Percentiles rank a stretch among this genome's conserved stretches.
These are phyloP conservation scores for Trissolcus japonicus DNA, from an alignment of 2,888 invertebrate genomes.

Conservation along the genomic window DNA sequence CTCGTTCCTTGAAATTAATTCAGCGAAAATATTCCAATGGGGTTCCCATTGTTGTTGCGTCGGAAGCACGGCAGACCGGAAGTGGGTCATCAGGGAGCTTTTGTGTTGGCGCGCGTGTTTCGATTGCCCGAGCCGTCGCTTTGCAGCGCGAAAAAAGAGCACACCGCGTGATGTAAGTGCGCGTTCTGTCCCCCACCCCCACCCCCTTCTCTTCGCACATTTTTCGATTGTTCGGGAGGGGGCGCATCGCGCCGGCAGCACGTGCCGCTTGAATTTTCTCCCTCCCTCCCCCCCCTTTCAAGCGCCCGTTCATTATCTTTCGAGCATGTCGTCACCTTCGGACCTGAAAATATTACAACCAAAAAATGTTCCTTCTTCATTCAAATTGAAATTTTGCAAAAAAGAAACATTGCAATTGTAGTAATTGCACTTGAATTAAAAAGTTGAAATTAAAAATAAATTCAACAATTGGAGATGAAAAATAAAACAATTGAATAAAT, in stretches of 20 bases:
- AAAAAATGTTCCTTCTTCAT: background rate
- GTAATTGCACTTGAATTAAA: too few species aligned
- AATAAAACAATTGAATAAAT: too few species aligned
- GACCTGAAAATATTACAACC: slow-evolving; percentile 27
- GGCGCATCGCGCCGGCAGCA: slow-evolving; percentile 37
- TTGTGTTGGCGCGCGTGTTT: slow-evolving; percentile 39
- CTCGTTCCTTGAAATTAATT: slow-evolving; percentile 41
- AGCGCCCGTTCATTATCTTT: slow-evolving; percentile 53
- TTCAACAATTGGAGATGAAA: too few species aligned
- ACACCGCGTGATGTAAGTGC: slow-evolving; percentile 29
- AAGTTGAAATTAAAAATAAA: too few species aligned
- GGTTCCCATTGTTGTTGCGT: slow-evolving; percentile 57
- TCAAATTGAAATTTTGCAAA: too few species aligned
- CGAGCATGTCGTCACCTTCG: slow-evolving; percentile 52
- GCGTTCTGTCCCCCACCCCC: slow-evolving; percentile 28
- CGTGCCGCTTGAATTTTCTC: slow-evolving; percentile 51
- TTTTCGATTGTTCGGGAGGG: slow-evolving; percentile 25
- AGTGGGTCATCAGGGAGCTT: slow-evolving; percentile 45
- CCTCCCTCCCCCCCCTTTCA: slow-evolving; percentile 9
- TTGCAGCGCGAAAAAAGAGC: slow-evolving; percentile 9
- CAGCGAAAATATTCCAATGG: slow-evolving; percentile 45
- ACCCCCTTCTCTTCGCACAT: background rate
- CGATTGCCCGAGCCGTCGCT: slow-evolving; percentile 30
- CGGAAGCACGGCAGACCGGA: slow-evolving; percentile 49
- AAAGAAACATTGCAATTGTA: too few species aligned